Percentiles rank a stretch among this genome's conserved stretches.
Conservation (phyloP, 1,140 invertebrate species). For the Solen grandis region DNA sequence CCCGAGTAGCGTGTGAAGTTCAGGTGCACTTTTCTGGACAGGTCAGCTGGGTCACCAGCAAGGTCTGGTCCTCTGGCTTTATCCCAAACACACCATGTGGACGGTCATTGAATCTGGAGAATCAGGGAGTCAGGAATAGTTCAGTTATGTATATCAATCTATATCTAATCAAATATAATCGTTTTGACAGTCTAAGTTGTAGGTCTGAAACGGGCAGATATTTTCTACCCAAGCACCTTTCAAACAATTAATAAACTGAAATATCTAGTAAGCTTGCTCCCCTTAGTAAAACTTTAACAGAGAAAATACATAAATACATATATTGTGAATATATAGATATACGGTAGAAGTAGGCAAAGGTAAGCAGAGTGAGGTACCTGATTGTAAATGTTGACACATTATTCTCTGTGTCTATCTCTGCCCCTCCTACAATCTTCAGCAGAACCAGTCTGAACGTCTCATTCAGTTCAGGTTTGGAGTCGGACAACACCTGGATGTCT, state of each 20-base stretch:
- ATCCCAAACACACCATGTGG: slow-evolving; percentile 78
- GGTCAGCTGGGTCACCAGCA: slow-evolving; percentile 69
- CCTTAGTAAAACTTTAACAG: too few species aligned
- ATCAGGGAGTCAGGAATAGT: too few species aligned
- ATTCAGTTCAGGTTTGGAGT: slow-evolving; percentile 74
- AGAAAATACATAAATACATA: too few species aligned
- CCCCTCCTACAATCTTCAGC: slow-evolving; percentile 72
- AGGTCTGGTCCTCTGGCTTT: slow-evolving; percentile 59
- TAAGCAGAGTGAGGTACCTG: slow-evolving; percentile 59
- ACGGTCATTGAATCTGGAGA: slow-evolving; percentile 76
- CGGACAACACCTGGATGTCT: slow-evolving; percentile 69
- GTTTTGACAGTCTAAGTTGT: too few species aligned
- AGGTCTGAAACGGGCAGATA: too few species aligned
- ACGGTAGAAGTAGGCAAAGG: background rate
- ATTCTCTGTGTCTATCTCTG: slow-evolving; percentile 68
- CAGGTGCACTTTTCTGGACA: slow-evolving; percentile 66
- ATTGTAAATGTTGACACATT: slow-evolving; percentile 72
- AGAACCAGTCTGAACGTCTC: slow-evolving; percentile 71
- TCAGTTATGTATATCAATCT: too few species aligned
- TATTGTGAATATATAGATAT: background rate
- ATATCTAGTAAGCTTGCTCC: too few species aligned
- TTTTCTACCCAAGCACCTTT: too few species aligned
- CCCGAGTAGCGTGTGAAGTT: slow-evolving; percentile 75
- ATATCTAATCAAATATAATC: too few species aligned
- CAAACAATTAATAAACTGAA: too few species aligned